These are phyloP conservation scores for Tenualosa thibaudeaui DNA, from an alignment of 2,797 vertebrate species.

Conservation along the genomic window DNA sequence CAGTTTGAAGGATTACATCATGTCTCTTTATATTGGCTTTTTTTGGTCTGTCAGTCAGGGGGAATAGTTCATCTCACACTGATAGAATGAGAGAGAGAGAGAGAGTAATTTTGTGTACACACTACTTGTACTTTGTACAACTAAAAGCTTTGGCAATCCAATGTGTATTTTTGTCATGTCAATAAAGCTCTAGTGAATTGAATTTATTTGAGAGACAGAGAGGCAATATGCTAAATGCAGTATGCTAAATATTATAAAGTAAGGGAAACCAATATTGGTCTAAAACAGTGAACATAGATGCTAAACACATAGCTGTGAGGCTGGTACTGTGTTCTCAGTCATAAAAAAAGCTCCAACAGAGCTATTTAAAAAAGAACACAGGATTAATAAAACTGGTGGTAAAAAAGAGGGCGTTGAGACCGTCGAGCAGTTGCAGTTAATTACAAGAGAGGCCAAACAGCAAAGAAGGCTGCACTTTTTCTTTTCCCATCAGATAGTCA, in stretches of 20 bases:
- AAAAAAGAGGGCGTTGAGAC: conserved; percentile 39
- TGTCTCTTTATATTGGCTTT: conserved; percentile 32
- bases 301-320: conserved; percentile 37
- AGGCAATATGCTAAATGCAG: background rate
- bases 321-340: background rate
- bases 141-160: too few species aligned
- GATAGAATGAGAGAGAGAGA: background rate
- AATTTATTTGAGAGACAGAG: too few species aligned
- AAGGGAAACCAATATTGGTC: conserved; percentile 47
- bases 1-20: background rate
- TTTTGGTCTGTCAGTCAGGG: conserved; percentile 35
- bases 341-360: conserved; percentile 41
- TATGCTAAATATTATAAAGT: background rate
- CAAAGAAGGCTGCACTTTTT: conserved; percentile 68
- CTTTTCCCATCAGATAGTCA: conserved; percentile 63
- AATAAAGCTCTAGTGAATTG: too few species aligned
- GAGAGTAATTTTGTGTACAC: too few species aligned
- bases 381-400: conserved; percentile 26
- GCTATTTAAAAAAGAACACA: conserved; percentile 52
- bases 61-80: conserved; percentile 31
- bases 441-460: conserved; percentile 61
- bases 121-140: too few species aligned
- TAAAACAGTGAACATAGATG: conserved; percentile 35
- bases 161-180: too few species aligned
- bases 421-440: conserved; percentile 64